A percentile compares a stretch with the other conserved stretches of the same genome.
These are phyloP conservation scores for Promerops cafer DNA, from an alignment of 2,113 vertebrate species.

Conservation along the genomic window DNA sequence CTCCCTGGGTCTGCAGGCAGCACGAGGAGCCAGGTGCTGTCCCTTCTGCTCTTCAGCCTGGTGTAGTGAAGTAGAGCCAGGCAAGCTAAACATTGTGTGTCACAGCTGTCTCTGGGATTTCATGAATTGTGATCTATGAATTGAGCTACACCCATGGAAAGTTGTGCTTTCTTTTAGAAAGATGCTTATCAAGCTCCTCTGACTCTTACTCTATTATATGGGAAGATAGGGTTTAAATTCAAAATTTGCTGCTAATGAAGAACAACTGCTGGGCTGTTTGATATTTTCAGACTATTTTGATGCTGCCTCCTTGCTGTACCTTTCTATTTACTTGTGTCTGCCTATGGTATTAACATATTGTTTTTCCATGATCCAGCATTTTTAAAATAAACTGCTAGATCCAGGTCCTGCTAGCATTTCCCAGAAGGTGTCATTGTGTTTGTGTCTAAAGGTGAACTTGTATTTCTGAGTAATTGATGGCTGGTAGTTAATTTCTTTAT, in stretches of 20 bases:
- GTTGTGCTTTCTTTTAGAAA: neutral
- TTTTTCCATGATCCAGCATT: neutral
- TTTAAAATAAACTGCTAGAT: neutral
- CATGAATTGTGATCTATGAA: neutral
- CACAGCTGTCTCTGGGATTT: neutral
- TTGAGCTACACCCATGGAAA: neutral
- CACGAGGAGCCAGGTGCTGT: neutral
- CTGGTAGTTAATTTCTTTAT: constrained; percentile 54
- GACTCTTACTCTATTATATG: neutral
- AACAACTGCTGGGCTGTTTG: neutral
- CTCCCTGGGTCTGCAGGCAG: neutral
- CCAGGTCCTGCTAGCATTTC: neutral
- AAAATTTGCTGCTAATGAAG: neutral
- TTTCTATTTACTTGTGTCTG: constrained; percentile 19
- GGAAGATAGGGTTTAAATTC: neutral
- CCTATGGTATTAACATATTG: neutral
- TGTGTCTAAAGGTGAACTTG: constrained; percentile 65
- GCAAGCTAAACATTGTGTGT: neutral
- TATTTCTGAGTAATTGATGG: constrained; percentile 68
- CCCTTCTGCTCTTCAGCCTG: neutral
- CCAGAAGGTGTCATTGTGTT: constrained; percentile 12
- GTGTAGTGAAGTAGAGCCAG: neutral
- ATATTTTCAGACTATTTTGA: neutral
- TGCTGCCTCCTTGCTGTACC: constrained; percentile 1
- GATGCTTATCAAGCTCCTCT: neutral